phyloP scores from a whole-genome alignment of 2,113 vertebrate species.

The Nicator chloris region DNA sequence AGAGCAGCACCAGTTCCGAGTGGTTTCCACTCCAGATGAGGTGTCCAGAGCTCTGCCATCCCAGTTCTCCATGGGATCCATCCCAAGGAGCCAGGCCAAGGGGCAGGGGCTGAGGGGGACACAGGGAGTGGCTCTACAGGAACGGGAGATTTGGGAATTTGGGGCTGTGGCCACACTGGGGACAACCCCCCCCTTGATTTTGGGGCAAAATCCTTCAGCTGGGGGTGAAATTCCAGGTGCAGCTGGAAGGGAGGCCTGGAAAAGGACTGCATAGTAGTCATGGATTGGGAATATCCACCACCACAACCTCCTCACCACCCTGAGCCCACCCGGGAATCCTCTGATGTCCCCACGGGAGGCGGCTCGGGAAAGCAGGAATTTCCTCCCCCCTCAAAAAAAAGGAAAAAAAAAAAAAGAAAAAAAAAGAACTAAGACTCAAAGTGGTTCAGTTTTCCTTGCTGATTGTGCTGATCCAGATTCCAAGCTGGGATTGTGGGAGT shows the following conservation, averaged over 20 bases:
- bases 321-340: fast-evolving
- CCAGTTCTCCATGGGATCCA: not conserved
- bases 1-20: not conserved
- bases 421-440: not conserved
- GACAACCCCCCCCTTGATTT: not conserved
- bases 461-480: too few relatives aligned
- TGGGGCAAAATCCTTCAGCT: not conserved
- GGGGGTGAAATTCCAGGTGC: not conserved
- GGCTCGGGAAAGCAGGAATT: not conserved
- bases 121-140: not conserved
- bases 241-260: not conserved
- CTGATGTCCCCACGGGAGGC: fast-evolving
- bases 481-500: not conserved
- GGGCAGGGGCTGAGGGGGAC: not conserved
- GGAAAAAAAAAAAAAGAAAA: too few relatives aligned
- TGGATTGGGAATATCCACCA: not conserved
- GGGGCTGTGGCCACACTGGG: not conserved
- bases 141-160: not conserved
- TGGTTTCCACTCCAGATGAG: not conserved
- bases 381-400: not conserved
- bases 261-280: not conserved
- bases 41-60: not conserved
- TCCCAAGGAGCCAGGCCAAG: not conserved
- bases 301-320: fast-evolving
- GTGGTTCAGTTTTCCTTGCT: not conserved